Base-by-base conservation (phyloP, 2,888 invertebrate species). In the Pediacus dermestoides region DNA sequence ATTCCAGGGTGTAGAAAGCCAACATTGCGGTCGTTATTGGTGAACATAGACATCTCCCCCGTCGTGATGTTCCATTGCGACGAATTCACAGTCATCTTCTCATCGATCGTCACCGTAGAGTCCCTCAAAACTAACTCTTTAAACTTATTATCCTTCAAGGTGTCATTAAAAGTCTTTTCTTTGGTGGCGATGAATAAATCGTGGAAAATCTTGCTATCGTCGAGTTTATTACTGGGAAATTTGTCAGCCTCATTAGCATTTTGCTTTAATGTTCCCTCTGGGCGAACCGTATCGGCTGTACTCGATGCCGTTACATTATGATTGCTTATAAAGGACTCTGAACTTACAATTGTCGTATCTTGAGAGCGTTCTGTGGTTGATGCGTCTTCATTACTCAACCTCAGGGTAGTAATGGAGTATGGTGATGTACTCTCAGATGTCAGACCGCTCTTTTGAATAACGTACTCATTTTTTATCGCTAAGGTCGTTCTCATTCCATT, bases 1-100 rank as follows among this genome's bases (percentile, higher is more conserved):
- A 75, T 74, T 70, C 78, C 36, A 73, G 81, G 63, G 76, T 74
- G 54, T 71, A 75, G 53, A 65, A 68, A 28, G 13, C 32, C 32
- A 15, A 22, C 37, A 28, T 47, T 42, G 55, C 65, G 25, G 58
- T 66, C 42, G 66, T 42, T 46, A 38, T 48, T 49, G 30, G 50
- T 56, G 44, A 57, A 61, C 60, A 61, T 62, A 16, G 65, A 63
- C 52, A 61, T 58, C 47, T 61, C 58, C 21, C 57, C 58, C 21
- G 54, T 52, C n/a, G 57, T 52, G 4, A 31, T 51, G 37, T 55
- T 54, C 53, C 52, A 52, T 34, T 45, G 48, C 30, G 42, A 39
- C n/a, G 45, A 33, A 30, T 46, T 50, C 27, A 46, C 48, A 18
- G 52, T 53, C 13, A 55, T 47, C 37, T 60, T 55, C 32, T 45